phyloP scores from a whole-genome alignment of 2,888 invertebrate genomes.

The Panorpa germanica region DNA sequence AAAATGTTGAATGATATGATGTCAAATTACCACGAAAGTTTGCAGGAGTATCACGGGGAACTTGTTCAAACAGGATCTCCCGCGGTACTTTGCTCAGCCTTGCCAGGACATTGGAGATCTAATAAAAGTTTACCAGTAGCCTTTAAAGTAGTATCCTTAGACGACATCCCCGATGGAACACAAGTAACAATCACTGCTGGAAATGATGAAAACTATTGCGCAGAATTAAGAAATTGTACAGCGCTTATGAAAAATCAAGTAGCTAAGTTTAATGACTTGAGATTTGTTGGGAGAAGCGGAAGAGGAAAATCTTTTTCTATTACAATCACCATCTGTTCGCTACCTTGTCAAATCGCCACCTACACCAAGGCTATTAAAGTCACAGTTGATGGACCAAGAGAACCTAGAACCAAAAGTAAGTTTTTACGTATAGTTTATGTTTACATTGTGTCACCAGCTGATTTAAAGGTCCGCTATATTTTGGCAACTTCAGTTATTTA shows the following conservation, averaged over 20 bases:
- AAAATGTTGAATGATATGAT: slow-evolving; percentile 56
- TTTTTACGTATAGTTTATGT: slow-evolving; percentile 16
- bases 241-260: slow-evolving; percentile 96
- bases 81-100: slow-evolving; percentile 79
- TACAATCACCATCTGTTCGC: slow-evolving; percentile 78
- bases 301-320: slow-evolving; percentile 91
- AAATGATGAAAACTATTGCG: slow-evolving; percentile 95
- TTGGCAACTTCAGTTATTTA: too few relatives aligned
- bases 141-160: slow-evolving; percentile 87
- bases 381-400: slow-evolving; percentile 96
- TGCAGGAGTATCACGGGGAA: slow-evolving; percentile 82
- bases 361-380: slow-evolving; percentile 97
- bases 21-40: slow-evolving; percentile 54
- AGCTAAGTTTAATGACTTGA: slow-evolving; percentile 94
- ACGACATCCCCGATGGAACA: slow-evolving; percentile 89
- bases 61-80: slow-evolving; percentile 90
- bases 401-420: slow-evolving; percentile 95
- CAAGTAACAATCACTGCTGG: slow-evolving; percentile 86
- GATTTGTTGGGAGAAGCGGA: slow-evolving; percentile 95
- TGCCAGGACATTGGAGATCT: slow-evolving; percentile 93
- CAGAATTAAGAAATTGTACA: slow-evolving; percentile 81
- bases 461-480: too few relatives aligned
- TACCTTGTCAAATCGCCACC: slow-evolving; percentile 70
- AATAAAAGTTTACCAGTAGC: slow-evolving; percentile 94
- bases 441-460: slow-evolving; percentile 6